Evolutionary conservation across 2,797 vertebrate species (phyloP).

Genomic region (Jordanella pulchra): DNA sequence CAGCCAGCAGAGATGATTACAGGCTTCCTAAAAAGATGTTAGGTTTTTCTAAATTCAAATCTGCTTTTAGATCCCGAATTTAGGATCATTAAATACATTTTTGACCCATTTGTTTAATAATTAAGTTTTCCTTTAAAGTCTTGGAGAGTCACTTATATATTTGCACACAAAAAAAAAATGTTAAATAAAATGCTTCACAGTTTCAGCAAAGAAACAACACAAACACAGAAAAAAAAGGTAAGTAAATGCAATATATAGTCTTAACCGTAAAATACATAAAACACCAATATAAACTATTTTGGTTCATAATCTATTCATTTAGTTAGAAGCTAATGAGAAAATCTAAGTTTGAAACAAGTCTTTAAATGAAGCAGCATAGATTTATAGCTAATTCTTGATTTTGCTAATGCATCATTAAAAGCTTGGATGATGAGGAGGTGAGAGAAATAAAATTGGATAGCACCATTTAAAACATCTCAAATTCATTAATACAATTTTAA

Average conservation of each 20-base stretch:
- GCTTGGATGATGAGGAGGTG: background rate
- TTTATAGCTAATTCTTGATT: background rate
- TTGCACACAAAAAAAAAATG: background rate
- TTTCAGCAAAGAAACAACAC: background rate
- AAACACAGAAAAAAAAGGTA: background rate
- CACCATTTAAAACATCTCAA: background rate
- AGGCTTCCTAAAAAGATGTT: background rate
- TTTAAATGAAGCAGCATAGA: background rate
- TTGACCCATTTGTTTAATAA: background rate
- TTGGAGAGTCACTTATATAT: background rate
- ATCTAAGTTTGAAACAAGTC: too few species aligned
- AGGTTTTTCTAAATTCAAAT: too few species aligned
- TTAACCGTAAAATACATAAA: background rate
- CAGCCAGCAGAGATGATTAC: background rate
- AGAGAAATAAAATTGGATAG: background rate
- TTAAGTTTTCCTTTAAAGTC: background rate
- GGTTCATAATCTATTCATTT: too few species aligned
- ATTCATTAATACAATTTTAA: background rate
- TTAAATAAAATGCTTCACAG: background rate
- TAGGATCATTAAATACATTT: background rate
- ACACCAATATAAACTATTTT: too few species aligned
- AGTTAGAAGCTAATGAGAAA: too few species aligned
- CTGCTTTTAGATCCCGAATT: background rate
- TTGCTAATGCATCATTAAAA: too few species aligned
- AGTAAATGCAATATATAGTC: background rate